Conservation (phyloP, 2,113 vertebrate species). For the Dicentrarchus labrax region DNA sequence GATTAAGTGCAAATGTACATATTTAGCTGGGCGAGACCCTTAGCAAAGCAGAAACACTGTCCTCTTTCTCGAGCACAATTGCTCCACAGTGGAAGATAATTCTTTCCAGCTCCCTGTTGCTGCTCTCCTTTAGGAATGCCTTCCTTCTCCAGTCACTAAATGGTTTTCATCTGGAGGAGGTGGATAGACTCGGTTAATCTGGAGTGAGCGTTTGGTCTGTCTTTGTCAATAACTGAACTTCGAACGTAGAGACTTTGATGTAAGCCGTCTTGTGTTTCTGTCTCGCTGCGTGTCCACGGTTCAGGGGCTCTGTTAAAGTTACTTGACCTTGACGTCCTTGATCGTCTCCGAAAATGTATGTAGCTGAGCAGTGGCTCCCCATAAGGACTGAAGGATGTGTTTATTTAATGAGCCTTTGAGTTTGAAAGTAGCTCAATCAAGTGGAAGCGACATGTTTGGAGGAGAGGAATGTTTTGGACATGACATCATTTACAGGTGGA, state of each 20-base stretch:
- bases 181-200: constrained; percentile 59
- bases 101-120: constrained; percentile 73
- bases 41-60: constrained; percentile 41
- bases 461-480: constrained; percentile 55
- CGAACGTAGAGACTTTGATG: constrained; percentile 59
- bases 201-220: constrained; percentile 54
- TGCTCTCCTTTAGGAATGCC: constrained; percentile 69
- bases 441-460: constrained; percentile 68
- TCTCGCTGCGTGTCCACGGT: constrained; percentile 34
- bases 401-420: constrained; percentile 68
- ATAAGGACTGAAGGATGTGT: constrained; percentile 62
- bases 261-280: constrained; percentile 41
- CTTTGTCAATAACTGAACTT: constrained; percentile 60
- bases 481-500: constrained; percentile 78
- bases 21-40: constrained; percentile 39
- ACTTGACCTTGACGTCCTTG: constrained; percentile 44
- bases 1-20: constrained; percentile 56
- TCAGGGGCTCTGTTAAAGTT: constrained; percentile 49
- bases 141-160: constrained; percentile 69
- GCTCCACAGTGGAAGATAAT: constrained; percentile 64
- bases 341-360: constrained; percentile 25
- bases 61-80: constrained; percentile 40
- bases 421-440: constrained; percentile 75
- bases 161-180: constrained; percentile 81
- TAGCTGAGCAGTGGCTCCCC: constrained; percentile 52